phyloP scores from a whole-genome alignment of 2,888 invertebrate genomes.

The Adelphocoris suturalis region DNA sequence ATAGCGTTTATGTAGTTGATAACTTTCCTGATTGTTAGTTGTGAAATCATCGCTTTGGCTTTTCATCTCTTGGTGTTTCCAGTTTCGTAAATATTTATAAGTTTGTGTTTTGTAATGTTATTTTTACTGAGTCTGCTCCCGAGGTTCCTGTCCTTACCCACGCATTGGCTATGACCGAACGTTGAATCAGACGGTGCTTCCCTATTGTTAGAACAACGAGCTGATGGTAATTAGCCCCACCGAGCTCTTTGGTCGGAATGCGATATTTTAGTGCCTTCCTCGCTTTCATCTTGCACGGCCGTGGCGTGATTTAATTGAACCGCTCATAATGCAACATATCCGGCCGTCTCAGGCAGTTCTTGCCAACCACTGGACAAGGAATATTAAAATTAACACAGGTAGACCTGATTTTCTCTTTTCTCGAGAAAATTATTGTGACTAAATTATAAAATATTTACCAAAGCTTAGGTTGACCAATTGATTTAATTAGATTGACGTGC shows the following conservation, averaged over 20 bases:
- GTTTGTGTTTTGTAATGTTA: too few species aligned
- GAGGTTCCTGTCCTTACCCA: not conserved
- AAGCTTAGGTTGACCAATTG: too few species aligned
- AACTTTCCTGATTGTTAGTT: too few species aligned
- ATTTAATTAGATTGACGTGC: too few species aligned
- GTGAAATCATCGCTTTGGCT: too few species aligned
- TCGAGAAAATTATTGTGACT: too few species aligned
- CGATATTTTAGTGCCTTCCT: conserved; percentile 31
- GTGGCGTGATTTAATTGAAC: conserved; percentile 31
- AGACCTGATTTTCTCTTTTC: too few species aligned
- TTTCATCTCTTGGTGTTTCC: too few species aligned
- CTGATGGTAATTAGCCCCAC: conserved; percentile 11
- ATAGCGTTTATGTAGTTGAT: too few species aligned
- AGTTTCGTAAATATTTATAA: too few species aligned
- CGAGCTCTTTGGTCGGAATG: conserved; percentile 32
- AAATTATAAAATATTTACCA: too few species aligned
- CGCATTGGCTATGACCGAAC: not conserved
- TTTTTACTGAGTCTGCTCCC: not conserved
- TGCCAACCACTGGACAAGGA: not conserved
- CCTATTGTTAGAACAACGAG: conserved; percentile 10
- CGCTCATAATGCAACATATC: conserved; percentile 8
- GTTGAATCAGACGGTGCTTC: not conserved
- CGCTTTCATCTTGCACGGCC: conserved; percentile 42
- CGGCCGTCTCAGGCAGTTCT: not conserved
- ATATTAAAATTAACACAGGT: too few species aligned